These are phyloP conservation scores for Pogoniulus pusillus DNA, from an alignment of 2,797 vertebrate genomes.

Conservation along the genomic window DNA sequence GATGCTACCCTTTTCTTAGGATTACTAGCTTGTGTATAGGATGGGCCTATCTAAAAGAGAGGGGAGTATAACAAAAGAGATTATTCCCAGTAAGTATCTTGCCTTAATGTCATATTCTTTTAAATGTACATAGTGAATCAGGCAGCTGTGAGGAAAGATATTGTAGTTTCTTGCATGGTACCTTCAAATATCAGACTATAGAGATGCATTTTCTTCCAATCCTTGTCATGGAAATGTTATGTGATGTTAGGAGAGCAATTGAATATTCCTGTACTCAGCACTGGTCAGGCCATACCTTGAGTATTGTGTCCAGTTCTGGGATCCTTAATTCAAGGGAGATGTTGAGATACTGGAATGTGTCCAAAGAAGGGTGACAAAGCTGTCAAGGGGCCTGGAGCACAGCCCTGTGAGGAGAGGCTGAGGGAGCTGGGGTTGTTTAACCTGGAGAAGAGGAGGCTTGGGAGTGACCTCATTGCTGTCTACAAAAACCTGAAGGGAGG, in stretches of 20 bases:
- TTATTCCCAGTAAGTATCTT: neutral
- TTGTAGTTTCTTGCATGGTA: neutral
- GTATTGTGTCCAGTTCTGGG: too few relatives aligned
- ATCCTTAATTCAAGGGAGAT: too few relatives aligned
- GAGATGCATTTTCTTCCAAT: neutral
- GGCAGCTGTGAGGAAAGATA: neutral
- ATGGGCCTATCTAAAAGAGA: neutral
- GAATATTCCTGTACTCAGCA: neutral
- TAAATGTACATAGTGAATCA: neutral
- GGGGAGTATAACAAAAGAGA: neutral
- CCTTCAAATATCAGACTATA: neutral
- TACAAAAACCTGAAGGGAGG: too few relatives aligned
- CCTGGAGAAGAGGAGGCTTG: too few relatives aligned
- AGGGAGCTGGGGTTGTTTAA: too few relatives aligned
- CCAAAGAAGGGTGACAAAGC: too few relatives aligned
- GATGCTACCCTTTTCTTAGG: neutral
- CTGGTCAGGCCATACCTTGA: too few relatives aligned
- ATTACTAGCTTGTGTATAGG: neutral
- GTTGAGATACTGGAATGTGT: too few relatives aligned
- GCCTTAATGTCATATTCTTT: neutral
- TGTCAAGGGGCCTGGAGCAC: too few relatives aligned
- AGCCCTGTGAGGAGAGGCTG: too few relatives aligned
- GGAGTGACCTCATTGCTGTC: too few relatives aligned
- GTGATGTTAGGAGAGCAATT: neutral
- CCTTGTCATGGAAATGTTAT: neutral